These are phyloP conservation scores for Colistium nudipinnis DNA, from an alignment of 2,113 vertebrate genomes.

Conservation along the genomic window DNA sequence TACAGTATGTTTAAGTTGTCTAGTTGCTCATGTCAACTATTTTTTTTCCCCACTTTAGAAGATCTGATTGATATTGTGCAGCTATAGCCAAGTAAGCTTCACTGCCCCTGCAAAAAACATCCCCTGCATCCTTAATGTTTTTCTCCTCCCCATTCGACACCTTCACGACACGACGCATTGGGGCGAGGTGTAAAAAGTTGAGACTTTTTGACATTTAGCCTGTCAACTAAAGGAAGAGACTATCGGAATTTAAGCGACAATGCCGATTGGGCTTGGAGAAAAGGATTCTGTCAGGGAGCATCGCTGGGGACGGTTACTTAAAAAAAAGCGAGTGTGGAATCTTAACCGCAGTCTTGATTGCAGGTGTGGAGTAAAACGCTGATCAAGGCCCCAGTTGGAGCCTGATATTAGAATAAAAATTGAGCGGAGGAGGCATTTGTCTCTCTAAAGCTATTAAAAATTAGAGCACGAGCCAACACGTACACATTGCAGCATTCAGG, in stretches of 20 bases:
- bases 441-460: slow-evolving; percentile 44
- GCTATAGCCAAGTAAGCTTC: no score
- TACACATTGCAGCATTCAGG: neutral
- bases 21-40: no score
- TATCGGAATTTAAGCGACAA: slow-evolving; percentile 16
- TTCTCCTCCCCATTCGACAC: slow-evolving; percentile 18
- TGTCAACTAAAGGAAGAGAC: slow-evolving; percentile 4
- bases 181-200: slow-evolving; percentile 12
- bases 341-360: slow-evolving; percentile 52
- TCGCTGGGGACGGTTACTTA: slow-evolving; percentile 17
- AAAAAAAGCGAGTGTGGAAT: slow-evolving; percentile 49
- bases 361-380: slow-evolving; percentile 65
- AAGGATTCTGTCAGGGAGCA: slow-evolving; percentile 15
- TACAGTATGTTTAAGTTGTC: no score
- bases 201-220: slow-evolving; percentile 28
- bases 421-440: slow-evolving; percentile 43
- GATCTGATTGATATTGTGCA: no score
- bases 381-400: slow-evolving; percentile 53
- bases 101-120: neutral
- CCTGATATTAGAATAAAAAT: slow-evolving; percentile 49
- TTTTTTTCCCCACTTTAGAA: no score
- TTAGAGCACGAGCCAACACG: slow-evolving; percentile 8
- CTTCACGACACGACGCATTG: slow-evolving; percentile 7
- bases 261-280: slow-evolving; percentile 13
- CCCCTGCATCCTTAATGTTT: slow-evolving; percentile 7